Percentiles rank a stretch among this genome's conserved stretches.
Evolutionary conservation across 2,797 vertebrate genomes (phyloP).

Genomic region (Stomatorhinus walkeri): DNA sequence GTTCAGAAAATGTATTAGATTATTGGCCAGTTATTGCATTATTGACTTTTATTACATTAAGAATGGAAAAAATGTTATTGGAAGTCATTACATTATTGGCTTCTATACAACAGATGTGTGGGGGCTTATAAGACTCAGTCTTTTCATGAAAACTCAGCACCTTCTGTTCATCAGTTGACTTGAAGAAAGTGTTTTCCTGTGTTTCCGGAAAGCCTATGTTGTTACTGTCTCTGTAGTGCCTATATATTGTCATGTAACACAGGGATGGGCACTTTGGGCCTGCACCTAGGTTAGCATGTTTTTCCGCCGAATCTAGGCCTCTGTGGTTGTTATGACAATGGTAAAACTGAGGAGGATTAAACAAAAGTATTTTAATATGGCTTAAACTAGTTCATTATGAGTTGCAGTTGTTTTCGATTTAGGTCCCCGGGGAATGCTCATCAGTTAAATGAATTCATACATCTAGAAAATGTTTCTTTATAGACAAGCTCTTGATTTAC

Average conservation of each 20-base stretch:
- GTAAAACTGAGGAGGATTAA: slow-evolving; percentile 8
- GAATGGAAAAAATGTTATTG: background rate
- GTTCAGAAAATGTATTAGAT: background rate
- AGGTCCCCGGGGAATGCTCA: slow-evolving; percentile 15
- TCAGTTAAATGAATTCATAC: slow-evolving; percentile 19
- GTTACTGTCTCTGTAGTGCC: background rate
- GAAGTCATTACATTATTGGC: background rate
- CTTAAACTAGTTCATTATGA: slow-evolving; percentile 15
- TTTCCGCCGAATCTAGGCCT: background rate
- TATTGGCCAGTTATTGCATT: background rate
- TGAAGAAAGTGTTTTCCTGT: background rate
- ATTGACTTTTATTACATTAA: background rate
- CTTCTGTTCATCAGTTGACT: background rate
- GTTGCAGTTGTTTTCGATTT: slow-evolving; percentile 7
- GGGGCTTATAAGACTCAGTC: background rate
- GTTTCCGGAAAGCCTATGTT: background rate
- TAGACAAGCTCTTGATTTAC: slow-evolving; percentile 14
- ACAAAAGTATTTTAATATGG: background rate
- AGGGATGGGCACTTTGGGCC: background rate
- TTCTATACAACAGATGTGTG: background rate
- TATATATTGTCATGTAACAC: background rate
- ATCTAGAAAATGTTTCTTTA: slow-evolving; percentile 17
- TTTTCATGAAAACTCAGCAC: background rate
- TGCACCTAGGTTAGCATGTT: background rate
- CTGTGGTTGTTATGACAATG: background rate